Base-by-base conservation (phyloP, 2,797 vertebrate genomes). In the Sarcoramphus papa region DNA sequence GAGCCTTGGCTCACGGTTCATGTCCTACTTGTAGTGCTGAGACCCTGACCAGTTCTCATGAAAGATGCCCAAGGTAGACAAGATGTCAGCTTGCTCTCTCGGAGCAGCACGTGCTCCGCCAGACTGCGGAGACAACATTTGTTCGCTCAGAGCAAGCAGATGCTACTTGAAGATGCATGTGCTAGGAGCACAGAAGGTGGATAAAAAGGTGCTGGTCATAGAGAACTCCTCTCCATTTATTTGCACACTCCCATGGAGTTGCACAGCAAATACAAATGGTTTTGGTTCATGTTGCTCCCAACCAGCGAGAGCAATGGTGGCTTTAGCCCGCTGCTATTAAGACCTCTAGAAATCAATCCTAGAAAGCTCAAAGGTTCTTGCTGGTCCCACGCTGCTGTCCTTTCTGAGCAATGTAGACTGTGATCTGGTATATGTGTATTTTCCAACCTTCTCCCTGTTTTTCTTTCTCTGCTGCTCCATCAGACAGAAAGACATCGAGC, bases 401-500 rank as follows among this genome's bases (percentile, higher is more conserved):
- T 37, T 67, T 19, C 28, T 40, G 19, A 47, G 72, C 62, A 27
- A 3, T 1, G 30, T 8, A 22, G 79, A 57, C 10, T 47, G 54
- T 33, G 45, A 24, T 21, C 45, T 21, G 53, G 21, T 16, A 2
- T 2, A 0, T 7, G 30, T 31, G 75, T 76, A 0, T 24, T 63
- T 76, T 43, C 73, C 78, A 80, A 57, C 60, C 53, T 90, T 48
- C 67, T 73, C 64, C 81, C 53, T 31, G 25, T 12, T 62, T 41
- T 47, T 33, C 11, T 90, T 25, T 70, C 69, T 68, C 56, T 3
- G 12, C 54, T 70, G 53, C 60, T 96, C 95, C 96, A 92, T 91
- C 98, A 99, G 99, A 96, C 99, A 99, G 98, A 99, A 99, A 63
- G 99, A 99, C 97, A 99, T 99, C 4, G 99, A 99, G 94, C 98